Evolutionary conservation across 2,113 vertebrate species (phyloP).

Genomic region (Entomyzon cyanotis): DNA sequence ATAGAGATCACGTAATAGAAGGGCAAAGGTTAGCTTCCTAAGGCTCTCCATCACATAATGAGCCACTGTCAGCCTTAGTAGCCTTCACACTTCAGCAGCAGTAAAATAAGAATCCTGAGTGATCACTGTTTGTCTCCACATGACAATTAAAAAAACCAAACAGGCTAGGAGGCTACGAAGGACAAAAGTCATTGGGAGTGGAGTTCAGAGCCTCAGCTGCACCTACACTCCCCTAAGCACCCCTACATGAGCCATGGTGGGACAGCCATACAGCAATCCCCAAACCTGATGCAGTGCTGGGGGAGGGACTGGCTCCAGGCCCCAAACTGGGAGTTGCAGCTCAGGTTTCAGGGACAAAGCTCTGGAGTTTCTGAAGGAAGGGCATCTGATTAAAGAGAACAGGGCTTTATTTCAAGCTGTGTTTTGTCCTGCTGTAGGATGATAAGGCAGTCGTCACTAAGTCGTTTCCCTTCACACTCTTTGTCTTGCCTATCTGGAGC

Average conservation of each 20-base stretch:
- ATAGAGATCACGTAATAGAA: not conserved
- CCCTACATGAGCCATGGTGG: not conserved
- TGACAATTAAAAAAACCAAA: not conserved
- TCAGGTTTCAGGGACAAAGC: not conserved
- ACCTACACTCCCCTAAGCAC: not conserved
- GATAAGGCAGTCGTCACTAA: not conserved
- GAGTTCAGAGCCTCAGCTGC: not conserved
- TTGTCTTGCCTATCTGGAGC: slow-evolving; percentile 7
- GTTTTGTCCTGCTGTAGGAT: not conserved
- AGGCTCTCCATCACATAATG: slow-evolving; percentile 38
- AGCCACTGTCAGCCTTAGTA: not conserved
- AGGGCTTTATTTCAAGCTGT: slow-evolving; percentile 3
- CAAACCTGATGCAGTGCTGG: fast-evolving
- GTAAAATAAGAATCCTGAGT: not conserved
- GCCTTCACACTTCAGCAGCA: not conserved
- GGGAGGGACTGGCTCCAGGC: not conserved
- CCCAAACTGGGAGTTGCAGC: not conserved
- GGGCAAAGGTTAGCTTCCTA: slow-evolving; percentile 55
- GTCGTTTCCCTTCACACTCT: not conserved
- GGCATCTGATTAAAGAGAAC: not conserved
- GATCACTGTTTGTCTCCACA: not conserved
- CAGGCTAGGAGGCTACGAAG: not conserved
- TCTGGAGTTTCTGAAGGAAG: not conserved
- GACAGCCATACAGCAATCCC: not conserved
- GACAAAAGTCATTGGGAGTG: not conserved